phyloP scores from a whole-genome alignment of 2,888 invertebrate species.

The Malacosoma neustria region DNA sequence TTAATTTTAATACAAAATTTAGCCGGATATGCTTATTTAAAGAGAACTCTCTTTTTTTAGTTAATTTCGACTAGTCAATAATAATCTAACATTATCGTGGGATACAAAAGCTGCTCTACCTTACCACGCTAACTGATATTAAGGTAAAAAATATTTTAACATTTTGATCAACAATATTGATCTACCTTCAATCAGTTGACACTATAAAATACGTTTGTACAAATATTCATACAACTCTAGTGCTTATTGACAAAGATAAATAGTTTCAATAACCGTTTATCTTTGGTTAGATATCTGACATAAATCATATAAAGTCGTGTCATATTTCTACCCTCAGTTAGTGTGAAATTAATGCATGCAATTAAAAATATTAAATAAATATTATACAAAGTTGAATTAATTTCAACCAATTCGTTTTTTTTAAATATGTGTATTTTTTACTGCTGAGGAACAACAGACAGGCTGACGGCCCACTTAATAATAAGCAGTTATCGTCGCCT shows the following conservation, averaged over 20 bases:
- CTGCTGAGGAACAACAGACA: too few relatives aligned
- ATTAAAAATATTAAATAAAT: too few relatives aligned
- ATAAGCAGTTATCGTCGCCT: too few relatives aligned
- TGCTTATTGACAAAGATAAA: slow-evolving; percentile 2
- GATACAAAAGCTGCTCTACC: slow-evolving; percentile 59
- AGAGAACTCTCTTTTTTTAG: slow-evolving; percentile 21
- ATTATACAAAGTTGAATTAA: too few relatives aligned
- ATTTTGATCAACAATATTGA: slow-evolving; percentile 16
- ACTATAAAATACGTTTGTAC: slow-evolving; percentile 48
- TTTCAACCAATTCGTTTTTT: too few relatives aligned
- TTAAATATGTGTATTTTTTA: too few relatives aligned
- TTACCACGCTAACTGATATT: slow-evolving; percentile 25
- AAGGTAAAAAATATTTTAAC: slow-evolving; percentile 57
- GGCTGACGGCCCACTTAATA: too few relatives aligned
- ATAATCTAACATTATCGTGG: slow-evolving; percentile 30
- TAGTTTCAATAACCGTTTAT: not conserved
- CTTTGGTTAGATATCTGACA: not conserved
- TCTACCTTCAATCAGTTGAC: too few relatives aligned
- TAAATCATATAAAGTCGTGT: not conserved
- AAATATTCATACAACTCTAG: slow-evolving; percentile 42
- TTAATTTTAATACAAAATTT: slow-evolving; percentile 44
- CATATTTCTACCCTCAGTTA: too few relatives aligned
- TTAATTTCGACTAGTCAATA: slow-evolving; percentile 50
- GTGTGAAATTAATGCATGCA: too few relatives aligned
- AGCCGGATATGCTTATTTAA: slow-evolving; percentile 44